A percentile compares a stretch with the other conserved stretches of the same genome.
These are phyloP conservation scores for Cassiopea xamachana DNA, from an alignment of 30 jellyfish, hydroid and myxozoan species.

Conservation along the genomic window DNA sequence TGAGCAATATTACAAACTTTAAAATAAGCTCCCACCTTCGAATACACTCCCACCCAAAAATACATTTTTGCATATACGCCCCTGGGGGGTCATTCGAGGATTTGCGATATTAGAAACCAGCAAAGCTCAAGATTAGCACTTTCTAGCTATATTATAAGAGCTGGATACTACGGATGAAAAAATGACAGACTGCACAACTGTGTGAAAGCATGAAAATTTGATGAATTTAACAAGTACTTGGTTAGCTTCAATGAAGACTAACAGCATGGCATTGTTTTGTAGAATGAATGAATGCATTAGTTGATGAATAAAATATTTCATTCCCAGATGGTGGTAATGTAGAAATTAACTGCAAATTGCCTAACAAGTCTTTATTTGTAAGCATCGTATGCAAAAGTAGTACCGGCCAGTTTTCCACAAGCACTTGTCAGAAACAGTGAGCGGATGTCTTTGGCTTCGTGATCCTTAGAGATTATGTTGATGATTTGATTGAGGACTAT, in stretches of 20 bases:
- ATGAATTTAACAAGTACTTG: constrained; percentile 43
- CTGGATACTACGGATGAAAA: not conserved
- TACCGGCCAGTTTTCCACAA: not conserved
- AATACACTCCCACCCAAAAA: too few relatives aligned
- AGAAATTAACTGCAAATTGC: not conserved
- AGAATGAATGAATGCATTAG: not conserved
- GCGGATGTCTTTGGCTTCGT: not conserved
- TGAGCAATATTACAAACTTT: too few relatives aligned
- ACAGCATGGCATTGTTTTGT: constrained; percentile 37
- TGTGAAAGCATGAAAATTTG: constrained; percentile 29
- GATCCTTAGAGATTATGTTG: not conserved
- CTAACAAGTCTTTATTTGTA: not conserved
- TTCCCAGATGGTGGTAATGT: constrained; percentile 1
- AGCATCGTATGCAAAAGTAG: not conserved
- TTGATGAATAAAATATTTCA: constrained; percentile 1
- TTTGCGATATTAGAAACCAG: not conserved
- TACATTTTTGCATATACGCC: too few relatives aligned
- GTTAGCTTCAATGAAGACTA: not conserved
- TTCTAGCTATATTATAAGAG: not conserved
- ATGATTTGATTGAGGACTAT: not conserved
- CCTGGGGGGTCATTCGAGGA: too few relatives aligned
- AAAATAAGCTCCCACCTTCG: too few relatives aligned
- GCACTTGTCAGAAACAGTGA: not conserved
- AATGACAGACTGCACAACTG: not conserved
- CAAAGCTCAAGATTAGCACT: not conserved